phyloP scores from a whole-genome alignment of 2,888 invertebrate genomes.

The Leucophenga montana region DNA sequence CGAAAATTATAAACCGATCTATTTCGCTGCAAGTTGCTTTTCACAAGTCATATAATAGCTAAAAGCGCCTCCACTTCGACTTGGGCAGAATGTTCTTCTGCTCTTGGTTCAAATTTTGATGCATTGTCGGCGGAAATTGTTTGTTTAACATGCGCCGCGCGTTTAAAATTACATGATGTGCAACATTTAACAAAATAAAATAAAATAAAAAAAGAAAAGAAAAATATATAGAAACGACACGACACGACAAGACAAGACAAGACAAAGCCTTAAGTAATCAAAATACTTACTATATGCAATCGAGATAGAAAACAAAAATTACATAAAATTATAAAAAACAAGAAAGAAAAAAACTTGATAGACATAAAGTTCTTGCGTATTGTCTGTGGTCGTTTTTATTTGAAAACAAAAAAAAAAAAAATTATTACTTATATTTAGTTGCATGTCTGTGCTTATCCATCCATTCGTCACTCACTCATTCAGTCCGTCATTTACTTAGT shows the following conservation, averaged over 20 bases:
- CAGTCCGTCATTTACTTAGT: conserved; percentile 4
- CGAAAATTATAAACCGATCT: too few relatives aligned
- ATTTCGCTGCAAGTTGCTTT: not conserved
- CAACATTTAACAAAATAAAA: conserved; percentile 59
- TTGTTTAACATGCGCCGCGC: conserved; percentile 64
- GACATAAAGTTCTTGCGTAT: conserved; percentile 3
- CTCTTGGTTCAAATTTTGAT: not conserved
- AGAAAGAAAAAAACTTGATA: not conserved
- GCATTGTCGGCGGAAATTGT: conserved; percentile 63
- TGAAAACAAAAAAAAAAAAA: not conserved
- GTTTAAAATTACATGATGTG: conserved; percentile 66
- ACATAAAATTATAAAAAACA: not conserved
- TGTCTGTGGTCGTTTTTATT: conserved; percentile 8
- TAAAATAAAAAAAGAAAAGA: conserved; percentile 24
- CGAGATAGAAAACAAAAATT: not conserved
- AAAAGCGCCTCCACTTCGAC: not conserved
- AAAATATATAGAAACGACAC: conserved; percentile 37
- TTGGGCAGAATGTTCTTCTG: not conserved
- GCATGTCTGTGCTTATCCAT: conserved; percentile 1
- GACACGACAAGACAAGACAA: conserved; percentile 39
- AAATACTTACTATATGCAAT: conserved; percentile 1
- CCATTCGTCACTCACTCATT: not conserved
- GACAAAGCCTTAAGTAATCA: conserved; percentile 11
- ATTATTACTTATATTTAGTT: not conserved
- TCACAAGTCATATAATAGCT: conserved; percentile 23